phyloP scores from a whole-genome alignment of 2,797 vertebrate genomes.

The Phyllotis vaccarum region DNA sequence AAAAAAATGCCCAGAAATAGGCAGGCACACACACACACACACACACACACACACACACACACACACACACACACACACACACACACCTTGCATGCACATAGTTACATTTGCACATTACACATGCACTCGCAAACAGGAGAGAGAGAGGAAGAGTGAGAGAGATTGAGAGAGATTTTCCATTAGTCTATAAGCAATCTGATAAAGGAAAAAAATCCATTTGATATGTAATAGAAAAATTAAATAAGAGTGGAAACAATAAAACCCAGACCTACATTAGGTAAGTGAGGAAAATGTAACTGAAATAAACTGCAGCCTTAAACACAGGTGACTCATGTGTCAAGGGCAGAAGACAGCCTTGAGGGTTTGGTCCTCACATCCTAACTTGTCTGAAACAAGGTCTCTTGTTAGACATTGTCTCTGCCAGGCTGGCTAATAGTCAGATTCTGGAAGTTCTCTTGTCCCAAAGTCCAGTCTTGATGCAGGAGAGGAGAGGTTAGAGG shows the following conservation, averaged over 20 bases:
- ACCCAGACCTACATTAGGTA: background rate
- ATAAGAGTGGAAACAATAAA: background rate
- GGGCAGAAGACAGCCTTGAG: background rate
- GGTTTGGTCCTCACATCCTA: background rate
- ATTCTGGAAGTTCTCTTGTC: background rate
- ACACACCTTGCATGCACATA: too few relatives aligned
- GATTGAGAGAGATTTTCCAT: background rate
- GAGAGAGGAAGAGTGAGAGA: background rate
- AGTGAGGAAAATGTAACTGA: background rate
- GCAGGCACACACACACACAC: background rate
- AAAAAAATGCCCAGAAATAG: background rate
- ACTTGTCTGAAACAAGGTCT: background rate
- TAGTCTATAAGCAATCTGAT: background rate
- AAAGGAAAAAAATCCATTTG: background rate
- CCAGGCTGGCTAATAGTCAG: too few relatives aligned
- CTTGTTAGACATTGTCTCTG: background rate
- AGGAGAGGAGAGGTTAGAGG: background rate
- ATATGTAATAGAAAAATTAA: background rate
- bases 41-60: too few relatives aligned
- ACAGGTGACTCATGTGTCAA: background rate
- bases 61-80: too few relatives aligned
- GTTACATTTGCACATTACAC: too few relatives aligned
- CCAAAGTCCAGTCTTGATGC: background rate
- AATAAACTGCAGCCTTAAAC: background rate
- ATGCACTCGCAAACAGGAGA: too few relatives aligned